Evolutionary conservation across 2,113 vertebrate genomes (phyloP).

Genomic region (Megatriorchis doriae): DNA sequence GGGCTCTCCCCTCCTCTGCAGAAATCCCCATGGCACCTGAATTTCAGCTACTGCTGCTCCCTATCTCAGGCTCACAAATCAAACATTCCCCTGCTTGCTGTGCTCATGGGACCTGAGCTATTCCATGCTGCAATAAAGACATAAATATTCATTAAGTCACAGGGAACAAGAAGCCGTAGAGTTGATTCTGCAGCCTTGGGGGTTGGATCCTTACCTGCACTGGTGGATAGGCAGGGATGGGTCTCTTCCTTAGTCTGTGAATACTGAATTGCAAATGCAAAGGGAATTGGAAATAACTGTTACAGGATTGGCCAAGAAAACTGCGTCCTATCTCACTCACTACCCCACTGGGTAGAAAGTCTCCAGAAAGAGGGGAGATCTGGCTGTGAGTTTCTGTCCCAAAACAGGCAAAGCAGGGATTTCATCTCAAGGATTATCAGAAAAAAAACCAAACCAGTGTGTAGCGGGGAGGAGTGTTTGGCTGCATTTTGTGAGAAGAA

Average conservation of each 20-base stretch:
- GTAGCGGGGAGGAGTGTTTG: background rate
- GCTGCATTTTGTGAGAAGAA: background rate
- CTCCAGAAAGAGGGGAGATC: background rate
- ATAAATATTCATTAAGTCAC: constrained; percentile 61
- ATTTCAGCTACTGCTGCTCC: constrained; percentile 29
- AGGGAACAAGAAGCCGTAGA: background rate
- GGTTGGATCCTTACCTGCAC: background rate
- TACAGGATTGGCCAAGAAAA: background rate
- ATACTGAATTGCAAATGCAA: background rate
- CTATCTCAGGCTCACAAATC: constrained; percentile 41
- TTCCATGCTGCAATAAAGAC: constrained; percentile 44
- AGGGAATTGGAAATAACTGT: background rate
- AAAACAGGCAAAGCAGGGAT: background rate
- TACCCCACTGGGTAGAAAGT: background rate
- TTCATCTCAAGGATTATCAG: background rate
- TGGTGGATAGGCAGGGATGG: background rate
- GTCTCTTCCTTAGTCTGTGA: background rate
- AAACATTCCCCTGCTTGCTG: constrained; percentile 38
- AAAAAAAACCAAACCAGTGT: background rate
- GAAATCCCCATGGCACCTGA: constrained; percentile 6
- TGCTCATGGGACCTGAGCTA: constrained; percentile 47
- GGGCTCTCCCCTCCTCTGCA: background rate
- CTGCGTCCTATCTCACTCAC: background rate
- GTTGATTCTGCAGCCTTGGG: constrained; percentile 9
- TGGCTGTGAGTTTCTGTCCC: background rate